These are phyloP conservation scores for Gopherus evgoodei DNA, from an alignment of 2,113 vertebrate species.

Conservation along the genomic window DNA sequence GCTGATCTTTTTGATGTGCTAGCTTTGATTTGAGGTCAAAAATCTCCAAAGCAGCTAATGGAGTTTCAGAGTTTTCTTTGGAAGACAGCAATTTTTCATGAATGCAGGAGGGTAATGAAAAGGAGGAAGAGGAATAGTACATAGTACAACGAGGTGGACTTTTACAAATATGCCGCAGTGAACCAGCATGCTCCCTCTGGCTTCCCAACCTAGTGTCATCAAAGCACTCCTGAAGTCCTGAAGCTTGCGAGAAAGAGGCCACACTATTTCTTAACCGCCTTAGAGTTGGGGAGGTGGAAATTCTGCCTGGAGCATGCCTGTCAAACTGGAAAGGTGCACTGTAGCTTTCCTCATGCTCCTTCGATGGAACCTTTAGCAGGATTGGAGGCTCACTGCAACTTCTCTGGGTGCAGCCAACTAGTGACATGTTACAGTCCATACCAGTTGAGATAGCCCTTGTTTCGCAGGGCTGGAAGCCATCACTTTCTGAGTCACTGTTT, in stretches of 20 bases:
- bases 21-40: neutral
- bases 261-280: conserved; percentile 83
- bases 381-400: neutral
- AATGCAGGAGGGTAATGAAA: neutral
- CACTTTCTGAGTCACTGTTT: neutral
- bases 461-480: neutral
- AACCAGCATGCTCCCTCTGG: neutral
- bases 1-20: neutral
- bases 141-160: conserved; percentile 8
- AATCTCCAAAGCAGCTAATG: neutral
- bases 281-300: conserved; percentile 90
- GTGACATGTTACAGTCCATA: neutral
- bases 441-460: neutral
- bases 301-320: conserved; percentile 84
- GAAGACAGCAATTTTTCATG: neutral
- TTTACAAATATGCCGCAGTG: conserved; percentile 13
- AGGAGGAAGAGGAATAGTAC: neutral
- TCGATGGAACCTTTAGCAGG: conserved; percentile 31
- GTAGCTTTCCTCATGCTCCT: conserved; percentile 52
- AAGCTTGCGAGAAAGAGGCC: conserved; percentile 54
- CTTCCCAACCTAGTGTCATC: conserved; percentile 27
- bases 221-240: conserved; percentile 38
- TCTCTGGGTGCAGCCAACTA: neutral
- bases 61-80: conserved; percentile 3
- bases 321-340: conserved; percentile 83